Conservation (phyloP, 35 echinoderm and acorn worm species). For the Lytechinus pictus region DNA sequence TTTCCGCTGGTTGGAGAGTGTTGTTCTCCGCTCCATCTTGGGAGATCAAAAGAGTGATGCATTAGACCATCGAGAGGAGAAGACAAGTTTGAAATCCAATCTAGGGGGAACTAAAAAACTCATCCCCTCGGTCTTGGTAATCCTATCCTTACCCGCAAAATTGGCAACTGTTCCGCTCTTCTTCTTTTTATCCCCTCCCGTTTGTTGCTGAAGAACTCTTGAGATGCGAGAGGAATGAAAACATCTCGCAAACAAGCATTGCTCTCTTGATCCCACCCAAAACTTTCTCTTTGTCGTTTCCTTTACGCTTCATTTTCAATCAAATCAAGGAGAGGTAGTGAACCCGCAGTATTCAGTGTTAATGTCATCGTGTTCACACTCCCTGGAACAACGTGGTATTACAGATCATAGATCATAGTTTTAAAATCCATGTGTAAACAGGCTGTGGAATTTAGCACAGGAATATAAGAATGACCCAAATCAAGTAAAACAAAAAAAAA, state of each 20-base stretch:
- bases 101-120: conserved; percentile 39
- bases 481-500: no score
- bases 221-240: conserved; percentile 39
- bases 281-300: conserved; percentile 43
- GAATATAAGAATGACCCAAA: no score
- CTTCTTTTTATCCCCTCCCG: background rate
- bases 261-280: conserved; percentile 36
- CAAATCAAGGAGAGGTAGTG: conserved; percentile 23
- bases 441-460: background rate
- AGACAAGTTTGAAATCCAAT: conserved; percentile 58
- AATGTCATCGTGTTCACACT: background rate
- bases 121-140: conserved; percentile 44
- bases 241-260: conserved; percentile 47
- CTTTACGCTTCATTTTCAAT: conserved; percentile 43
- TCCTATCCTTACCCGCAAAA: conserved; percentile 45
- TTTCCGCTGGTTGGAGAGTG: conserved; percentile 4
- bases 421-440: background rate
- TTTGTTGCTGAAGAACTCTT: background rate
- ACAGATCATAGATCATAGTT: background rate
- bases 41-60: conserved; percentile 30
- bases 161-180: conserved; percentile 44
- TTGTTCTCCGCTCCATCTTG: conserved; percentile 42
- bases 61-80: conserved; percentile 33
- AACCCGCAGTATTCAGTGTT: background rate
- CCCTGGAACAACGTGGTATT: background rate